These are phyloP conservation scores for Diacarnus erythraeanus DNA, from an alignment of 37 sponge, comb jelly and placozoan genomes.

Conservation along the genomic window DNA sequence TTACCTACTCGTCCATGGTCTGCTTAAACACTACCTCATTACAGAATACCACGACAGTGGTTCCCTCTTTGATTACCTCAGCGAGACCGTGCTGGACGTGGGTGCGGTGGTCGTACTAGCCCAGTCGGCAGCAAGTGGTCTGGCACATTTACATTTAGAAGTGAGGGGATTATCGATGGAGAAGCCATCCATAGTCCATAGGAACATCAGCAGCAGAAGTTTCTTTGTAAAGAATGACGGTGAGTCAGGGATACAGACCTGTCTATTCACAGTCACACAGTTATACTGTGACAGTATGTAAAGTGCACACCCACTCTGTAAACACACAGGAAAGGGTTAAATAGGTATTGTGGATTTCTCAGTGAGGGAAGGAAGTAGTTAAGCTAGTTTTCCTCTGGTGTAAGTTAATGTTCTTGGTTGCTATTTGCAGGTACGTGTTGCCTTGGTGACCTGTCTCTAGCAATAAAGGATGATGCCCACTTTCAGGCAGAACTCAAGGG, in stretches of 20 bases:
- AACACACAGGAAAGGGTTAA: not conserved
- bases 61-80: constrained; percentile 47
- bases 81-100: constrained; percentile 9
- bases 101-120: constrained; percentile 12
- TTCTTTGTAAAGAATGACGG: constrained; percentile 51
- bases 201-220: constrained; percentile 40
- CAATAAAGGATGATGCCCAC: constrained; percentile 11
- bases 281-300: too few species aligned
- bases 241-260: too few species aligned
- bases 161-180: not conserved
- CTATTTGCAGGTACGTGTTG: constrained; percentile 47
- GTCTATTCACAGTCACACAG: too few species aligned
- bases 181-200: constrained; percentile 60
- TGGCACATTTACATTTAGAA: constrained; percentile 70
- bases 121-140: constrained; percentile 48
- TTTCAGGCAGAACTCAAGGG: not conserved
- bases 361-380: too few species aligned
- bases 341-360: too few species aligned
- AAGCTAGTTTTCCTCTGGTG: too few species aligned
- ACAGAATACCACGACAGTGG: constrained; percentile 60
- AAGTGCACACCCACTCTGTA: too few species aligned
- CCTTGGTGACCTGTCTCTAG: constrained; percentile 39
- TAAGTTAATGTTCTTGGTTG: too few species aligned
- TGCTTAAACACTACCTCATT: constrained; percentile 42
- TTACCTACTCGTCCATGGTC: constrained; percentile 35